Base-by-base conservation (phyloP, 2,888 invertebrate genomes). In the Eulithis prunata region DNA sequence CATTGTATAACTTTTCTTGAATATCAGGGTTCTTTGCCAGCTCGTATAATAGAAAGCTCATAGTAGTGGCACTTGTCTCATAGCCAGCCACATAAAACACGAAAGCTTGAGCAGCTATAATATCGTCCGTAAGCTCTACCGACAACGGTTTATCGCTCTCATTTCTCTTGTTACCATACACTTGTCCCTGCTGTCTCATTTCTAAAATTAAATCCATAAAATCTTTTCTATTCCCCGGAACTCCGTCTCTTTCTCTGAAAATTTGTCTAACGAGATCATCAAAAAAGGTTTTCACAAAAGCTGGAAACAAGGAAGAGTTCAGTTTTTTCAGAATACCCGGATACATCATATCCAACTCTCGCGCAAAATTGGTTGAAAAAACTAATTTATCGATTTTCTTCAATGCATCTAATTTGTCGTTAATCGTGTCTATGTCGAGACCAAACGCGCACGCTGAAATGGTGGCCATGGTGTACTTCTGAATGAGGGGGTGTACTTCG, bases 1-100 rank as follows among this genome's bases (percentile, higher is more conserved):
- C 84, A 3, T 51, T 36, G n/a, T 74, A 71, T 0, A 89, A 56
- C 73, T 82, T 87, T 1, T 83, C 79, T 73, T 93, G 93, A 0
- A 91, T 70, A 1, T 88, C 78, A 14, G 80, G 84, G 72, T 92
- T 82, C 3, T 75, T 56, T 0, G 91, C 89, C 10, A 93, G 68
- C 65, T 87, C 78, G 64, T 88, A 86, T 3, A 88, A 68, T 41
- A 85, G 70, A 57, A 84, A 89, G 1, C 83, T 67, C 71, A 91
- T 79, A 0, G 88, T 85, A 0, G 88, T 85, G 0, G 92, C 87
- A 46, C 86, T 88, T 0, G 92, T 91, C 67, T 93, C 93, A 66
- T 87, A 93, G 0, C 93, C 93, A 7, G 85, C 93, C 1, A 78
- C 76, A 61, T 88, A 91, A 70, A 93, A 90, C 21, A 90, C 77